Conservation (phyloP, 1,140 invertebrate genomes). For the Leucophenga varia region DNA sequence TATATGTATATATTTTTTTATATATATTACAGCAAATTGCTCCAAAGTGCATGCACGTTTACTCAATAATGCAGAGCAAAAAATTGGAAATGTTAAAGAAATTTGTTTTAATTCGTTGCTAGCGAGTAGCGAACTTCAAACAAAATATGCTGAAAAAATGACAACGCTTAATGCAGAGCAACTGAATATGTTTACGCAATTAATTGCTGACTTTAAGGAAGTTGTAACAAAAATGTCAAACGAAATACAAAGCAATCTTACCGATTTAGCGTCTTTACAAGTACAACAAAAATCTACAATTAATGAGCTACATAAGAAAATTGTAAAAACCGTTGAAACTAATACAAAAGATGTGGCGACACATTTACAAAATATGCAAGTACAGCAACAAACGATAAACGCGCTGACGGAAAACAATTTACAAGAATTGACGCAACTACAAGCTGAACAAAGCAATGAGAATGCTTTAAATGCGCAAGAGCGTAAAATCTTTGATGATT, state of each 20-base stretch:
- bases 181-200: constrained; percentile 19
- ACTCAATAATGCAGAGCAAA: constrained; percentile 25
- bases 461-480: constrained; percentile 25
- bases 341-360: constrained; percentile 12
- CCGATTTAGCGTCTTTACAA: constrained; percentile 27
- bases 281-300: constrained; percentile 29
- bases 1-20: not conserved
- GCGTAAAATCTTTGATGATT: constrained; percentile 13
- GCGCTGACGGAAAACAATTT: constrained; percentile 20
- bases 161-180: constrained; percentile 21
- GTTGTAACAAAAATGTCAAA: constrained; percentile 21
- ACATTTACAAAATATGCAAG: constrained; percentile 23
- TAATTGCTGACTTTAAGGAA: constrained; percentile 32
- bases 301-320: constrained; percentile 29
- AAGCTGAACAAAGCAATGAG: constrained; percentile 31
- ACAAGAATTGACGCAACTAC: constrained; percentile 27
- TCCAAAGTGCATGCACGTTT: constrained; percentile 28
- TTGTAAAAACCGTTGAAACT: constrained; percentile 24
- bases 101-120: constrained; percentile 14
- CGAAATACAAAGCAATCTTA: constrained; percentile 29
- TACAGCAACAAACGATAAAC: constrained; percentile 24
- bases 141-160: constrained; percentile 18
- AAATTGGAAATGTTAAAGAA: constrained; percentile 24
- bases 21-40: constrained; percentile 25
- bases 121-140: constrained; percentile 11